Evolutionary conservation across 2,888 invertebrate species (phyloP).

Genomic region (Choristoneura rosaceana): DNA sequence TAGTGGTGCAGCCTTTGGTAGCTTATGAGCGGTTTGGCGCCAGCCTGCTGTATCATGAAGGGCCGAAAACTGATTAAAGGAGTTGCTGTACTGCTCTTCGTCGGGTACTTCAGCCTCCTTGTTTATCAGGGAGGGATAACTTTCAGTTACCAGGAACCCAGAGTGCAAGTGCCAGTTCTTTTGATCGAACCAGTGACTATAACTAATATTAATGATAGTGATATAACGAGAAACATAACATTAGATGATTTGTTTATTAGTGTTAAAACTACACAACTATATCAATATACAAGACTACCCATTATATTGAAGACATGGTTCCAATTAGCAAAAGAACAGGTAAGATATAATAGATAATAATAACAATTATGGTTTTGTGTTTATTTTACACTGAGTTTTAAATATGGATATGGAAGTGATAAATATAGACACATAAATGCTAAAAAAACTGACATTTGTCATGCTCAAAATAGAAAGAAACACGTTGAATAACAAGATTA

Average conservation of each 20-base stretch:
- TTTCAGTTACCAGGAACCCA: slow-evolving; percentile 81
- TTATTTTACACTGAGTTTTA: not conserved
- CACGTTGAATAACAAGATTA: slow-evolving; percentile 36
- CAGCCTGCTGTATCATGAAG: slow-evolving; percentile 75
- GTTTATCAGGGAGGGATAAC: slow-evolving; percentile 86
- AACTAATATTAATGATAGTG: slow-evolving; percentile 69
- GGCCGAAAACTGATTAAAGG: slow-evolving; percentile 79
- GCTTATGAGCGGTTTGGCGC: slow-evolving; percentile 73
- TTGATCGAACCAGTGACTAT: slow-evolving; percentile 83
- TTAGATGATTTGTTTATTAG: slow-evolving; percentile 96
- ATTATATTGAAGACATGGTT: slow-evolving; percentile 98
- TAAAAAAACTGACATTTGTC: slow-evolving; percentile 22
- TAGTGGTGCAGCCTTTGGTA: slow-evolving; percentile 66
- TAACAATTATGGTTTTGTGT: not conserved
- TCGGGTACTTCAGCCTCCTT: slow-evolving; percentile 87
- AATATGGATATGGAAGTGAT: not conserved
- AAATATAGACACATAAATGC: not conserved
- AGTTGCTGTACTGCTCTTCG: slow-evolving; percentile 80
- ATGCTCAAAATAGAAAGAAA: slow-evolving; percentile 14
- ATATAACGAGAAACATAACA: slow-evolving; percentile 85
- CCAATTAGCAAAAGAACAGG: slow-evolving; percentile 95
- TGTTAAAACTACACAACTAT: slow-evolving; percentile 96
- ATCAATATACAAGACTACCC: slow-evolving; percentile 93
- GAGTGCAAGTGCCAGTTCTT: slow-evolving; percentile 77
- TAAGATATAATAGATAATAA: slow-evolving; percentile 65